phyloP scores from a whole-genome alignment of 2,113 vertebrate species.

The Rhinopomastus cyanomelas region DNA sequence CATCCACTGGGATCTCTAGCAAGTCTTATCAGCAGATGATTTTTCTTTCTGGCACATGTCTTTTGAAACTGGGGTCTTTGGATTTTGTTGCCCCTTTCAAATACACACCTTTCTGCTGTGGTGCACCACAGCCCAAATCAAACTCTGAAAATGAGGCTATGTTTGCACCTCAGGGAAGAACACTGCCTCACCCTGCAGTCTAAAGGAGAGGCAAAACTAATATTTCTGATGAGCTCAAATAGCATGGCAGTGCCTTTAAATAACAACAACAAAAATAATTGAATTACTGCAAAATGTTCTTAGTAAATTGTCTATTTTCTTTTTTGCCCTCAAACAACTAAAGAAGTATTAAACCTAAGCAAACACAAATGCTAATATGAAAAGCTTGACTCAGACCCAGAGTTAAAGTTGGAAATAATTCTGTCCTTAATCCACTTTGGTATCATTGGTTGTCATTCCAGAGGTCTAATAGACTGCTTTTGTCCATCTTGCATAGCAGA shows the following conservation, averaged over 20 bases:
- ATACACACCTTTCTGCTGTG: not conserved
- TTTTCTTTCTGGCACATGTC: not conserved
- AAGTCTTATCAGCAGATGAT: not conserved
- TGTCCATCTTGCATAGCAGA: not conserved
- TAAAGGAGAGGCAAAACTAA: not conserved
- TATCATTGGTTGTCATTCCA: not conserved
- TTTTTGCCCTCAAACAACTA: not conserved
- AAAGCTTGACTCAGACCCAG: not conserved
- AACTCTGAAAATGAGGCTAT: not conserved
- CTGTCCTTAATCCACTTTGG: slow-evolving; percentile 34
- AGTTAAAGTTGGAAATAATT: slow-evolving; percentile 38
- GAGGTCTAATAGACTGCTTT: not conserved
- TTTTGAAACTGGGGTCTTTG: not conserved
- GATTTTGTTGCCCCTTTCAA: not conserved
- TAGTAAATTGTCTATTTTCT: not conserved
- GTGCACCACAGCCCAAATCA: not conserved
- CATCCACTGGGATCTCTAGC: not conserved
- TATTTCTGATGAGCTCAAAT: not conserved
- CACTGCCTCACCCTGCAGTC: not conserved
- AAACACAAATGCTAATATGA: not conserved
- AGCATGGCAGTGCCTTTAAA: not conserved
- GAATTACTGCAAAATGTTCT: not conserved
- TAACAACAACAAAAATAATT: not conserved
- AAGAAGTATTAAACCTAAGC: not conserved
- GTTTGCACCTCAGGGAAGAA: not conserved